phyloP scores from a whole-genome alignment of 2,888 invertebrate species.

The Chaitophorus viminalis region DNA sequence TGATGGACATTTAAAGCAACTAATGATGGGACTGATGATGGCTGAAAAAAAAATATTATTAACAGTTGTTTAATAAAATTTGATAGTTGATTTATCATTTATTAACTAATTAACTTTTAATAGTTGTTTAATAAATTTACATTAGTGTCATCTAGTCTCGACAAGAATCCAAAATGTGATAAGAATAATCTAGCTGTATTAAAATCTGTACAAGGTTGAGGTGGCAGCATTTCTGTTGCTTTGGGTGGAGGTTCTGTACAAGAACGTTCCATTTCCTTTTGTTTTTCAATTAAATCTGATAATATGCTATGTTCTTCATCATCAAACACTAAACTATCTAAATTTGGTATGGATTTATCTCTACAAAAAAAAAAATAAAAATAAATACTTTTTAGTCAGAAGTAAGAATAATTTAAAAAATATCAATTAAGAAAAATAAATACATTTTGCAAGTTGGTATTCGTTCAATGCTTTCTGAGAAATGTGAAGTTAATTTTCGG shows the following conservation, averaged over 20 bases:
- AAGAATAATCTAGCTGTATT: slow-evolving; percentile 94
- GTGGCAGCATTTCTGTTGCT: slow-evolving; percentile 69
- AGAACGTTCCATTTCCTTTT: slow-evolving; percentile 64
- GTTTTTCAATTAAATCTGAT: slow-evolving; percentile 67
- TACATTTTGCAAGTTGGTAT: slow-evolving; percentile 85
- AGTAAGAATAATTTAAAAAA: not conserved
- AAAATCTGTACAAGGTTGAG: slow-evolving; percentile 87
- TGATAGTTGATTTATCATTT: not conserved
- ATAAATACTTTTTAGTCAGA: not conserved
- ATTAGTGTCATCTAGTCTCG: slow-evolving; percentile 70
- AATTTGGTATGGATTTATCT: slow-evolving; percentile 88
- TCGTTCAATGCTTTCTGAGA: slow-evolving; percentile 82
- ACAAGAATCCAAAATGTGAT: slow-evolving; percentile 93
- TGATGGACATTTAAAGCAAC: slow-evolving; percentile 64
- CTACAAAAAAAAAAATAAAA: slow-evolving; percentile 68
- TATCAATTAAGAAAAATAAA: slow-evolving; percentile 63
- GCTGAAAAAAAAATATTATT: slow-evolving; percentile 35
- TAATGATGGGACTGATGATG: slow-evolving; percentile 56
- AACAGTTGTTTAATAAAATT: not conserved
- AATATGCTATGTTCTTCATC: slow-evolving; percentile 70
- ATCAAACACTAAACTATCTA: slow-evolving; percentile 80
- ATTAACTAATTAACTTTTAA: not conserved
- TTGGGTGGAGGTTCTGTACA: slow-evolving; percentile 46
- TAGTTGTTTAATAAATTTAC: slow-evolving; percentile 65
- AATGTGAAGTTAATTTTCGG: slow-evolving; percentile 74